These are phyloP conservation scores for Lasaia peninsularis DNA, from an alignment of 1,140 invertebrate genomes.

Conservation along the genomic window DNA sequence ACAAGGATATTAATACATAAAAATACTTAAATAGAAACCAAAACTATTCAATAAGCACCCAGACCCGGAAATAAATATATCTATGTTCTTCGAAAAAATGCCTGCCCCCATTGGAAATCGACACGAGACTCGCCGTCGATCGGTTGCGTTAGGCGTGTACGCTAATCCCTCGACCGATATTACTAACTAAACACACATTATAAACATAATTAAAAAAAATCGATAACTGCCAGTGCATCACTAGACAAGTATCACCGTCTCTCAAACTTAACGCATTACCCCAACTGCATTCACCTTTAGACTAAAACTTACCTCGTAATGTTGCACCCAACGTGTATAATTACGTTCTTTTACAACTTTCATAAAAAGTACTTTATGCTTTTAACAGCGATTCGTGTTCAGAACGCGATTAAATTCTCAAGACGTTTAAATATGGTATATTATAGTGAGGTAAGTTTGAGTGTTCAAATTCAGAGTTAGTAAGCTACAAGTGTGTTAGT, in stretches of 20 bases:
- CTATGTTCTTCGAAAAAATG: too few relatives aligned
- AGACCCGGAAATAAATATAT: too few relatives aligned
- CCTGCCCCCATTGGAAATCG: too few relatives aligned
- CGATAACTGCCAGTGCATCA: slow-evolving; percentile 16
- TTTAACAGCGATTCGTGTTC: slow-evolving; percentile 4
- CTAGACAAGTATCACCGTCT: slow-evolving; percentile 34
- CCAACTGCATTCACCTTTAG: slow-evolving; percentile 40
- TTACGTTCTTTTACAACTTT: slow-evolving; percentile 24
- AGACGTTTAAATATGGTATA: slow-evolving; percentile 6
- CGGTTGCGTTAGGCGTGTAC: too few relatives aligned
- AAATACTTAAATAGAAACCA: too few relatives aligned
- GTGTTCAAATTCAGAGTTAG: neutral
- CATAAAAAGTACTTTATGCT: slow-evolving; percentile 16
- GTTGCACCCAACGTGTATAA: slow-evolving; percentile 35
- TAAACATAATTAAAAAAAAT: too few relatives aligned
- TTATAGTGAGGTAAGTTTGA: neutral
- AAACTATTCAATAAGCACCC: too few relatives aligned
- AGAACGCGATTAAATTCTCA: slow-evolving; percentile 11
- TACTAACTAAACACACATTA: too few relatives aligned
- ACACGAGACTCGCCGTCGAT: too few relatives aligned
- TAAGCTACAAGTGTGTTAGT: neutral
- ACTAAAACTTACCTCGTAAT: slow-evolving; percentile 45
- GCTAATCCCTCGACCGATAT: too few relatives aligned
- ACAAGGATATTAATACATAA: too few relatives aligned
- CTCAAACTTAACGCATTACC: slow-evolving; percentile 59